Conservation (phyloP, 2,888 invertebrate genomes). For the Lasioglossum marginatum region DNA sequence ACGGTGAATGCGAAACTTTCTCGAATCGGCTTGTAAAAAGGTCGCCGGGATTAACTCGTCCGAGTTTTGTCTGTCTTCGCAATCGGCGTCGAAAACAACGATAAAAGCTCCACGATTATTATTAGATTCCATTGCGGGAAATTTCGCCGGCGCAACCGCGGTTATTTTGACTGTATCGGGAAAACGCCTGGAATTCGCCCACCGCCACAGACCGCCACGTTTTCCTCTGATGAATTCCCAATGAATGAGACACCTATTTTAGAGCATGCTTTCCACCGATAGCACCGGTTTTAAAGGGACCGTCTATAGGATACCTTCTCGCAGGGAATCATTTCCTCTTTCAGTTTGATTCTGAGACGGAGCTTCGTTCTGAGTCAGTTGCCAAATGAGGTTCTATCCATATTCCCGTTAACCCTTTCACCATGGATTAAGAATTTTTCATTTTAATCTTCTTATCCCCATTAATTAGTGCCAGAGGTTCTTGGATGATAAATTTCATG, state of each 20-base stretch:
- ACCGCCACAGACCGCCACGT: neutral
- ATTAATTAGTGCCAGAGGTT: neutral
- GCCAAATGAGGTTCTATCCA: neutral
- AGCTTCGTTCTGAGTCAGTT: neutral
- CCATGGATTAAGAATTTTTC: neutral
- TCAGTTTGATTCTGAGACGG: neutral
- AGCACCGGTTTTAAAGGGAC: neutral
- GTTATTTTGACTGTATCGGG: conserved; percentile 7
- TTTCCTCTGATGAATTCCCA: conserved; percentile 29
- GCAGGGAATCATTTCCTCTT: neutral
- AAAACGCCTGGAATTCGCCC: neutral
- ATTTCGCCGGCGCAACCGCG: neutral
- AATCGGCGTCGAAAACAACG: conserved; percentile 9
- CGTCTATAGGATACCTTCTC: neutral
- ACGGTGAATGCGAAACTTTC: conserved; percentile 6
- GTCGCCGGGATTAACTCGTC: conserved; percentile 24
- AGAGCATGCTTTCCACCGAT: neutral
- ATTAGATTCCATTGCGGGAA: conserved; percentile 9
- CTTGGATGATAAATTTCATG: neutral
- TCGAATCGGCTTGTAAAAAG: conserved; percentile 29
- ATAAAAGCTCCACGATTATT: conserved; percentile 18
- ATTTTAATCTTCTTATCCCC: neutral
- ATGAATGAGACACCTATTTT: conserved; percentile 51
- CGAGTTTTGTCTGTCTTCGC: conserved; percentile 4
- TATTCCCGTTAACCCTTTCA: conserved; percentile 1